Evolutionary conservation across 2,888 invertebrate genomes (phyloP).

Genomic region (Tachina fera): DNA sequence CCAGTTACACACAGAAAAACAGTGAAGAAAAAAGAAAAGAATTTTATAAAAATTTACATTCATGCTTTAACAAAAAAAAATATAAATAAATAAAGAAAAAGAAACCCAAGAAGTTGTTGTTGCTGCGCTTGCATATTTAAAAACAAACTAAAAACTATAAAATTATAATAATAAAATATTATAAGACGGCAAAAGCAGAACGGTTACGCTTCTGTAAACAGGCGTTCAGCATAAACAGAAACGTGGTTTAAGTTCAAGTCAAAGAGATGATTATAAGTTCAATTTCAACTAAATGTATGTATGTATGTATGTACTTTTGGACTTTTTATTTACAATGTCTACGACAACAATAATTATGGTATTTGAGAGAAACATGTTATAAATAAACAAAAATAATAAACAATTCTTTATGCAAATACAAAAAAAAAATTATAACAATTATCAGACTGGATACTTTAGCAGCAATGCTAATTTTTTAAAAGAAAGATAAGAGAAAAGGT

Average conservation of each 20-base stretch:
- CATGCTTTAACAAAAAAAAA: slow-evolving; percentile 10
- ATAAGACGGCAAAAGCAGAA: slow-evolving; percentile 63
- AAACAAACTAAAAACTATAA: not conserved
- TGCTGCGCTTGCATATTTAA: not conserved
- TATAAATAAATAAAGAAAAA: slow-evolving; percentile 20
- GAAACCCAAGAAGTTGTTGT: slow-evolving; percentile 46
- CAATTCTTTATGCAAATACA: no score
- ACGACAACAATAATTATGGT: not conserved
- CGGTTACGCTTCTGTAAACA: slow-evolving; percentile 67
- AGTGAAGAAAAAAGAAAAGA: slow-evolving; percentile 7
- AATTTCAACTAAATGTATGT: slow-evolving; percentile 27
- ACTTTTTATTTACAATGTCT: not conserved
- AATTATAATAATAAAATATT: slow-evolving; percentile 53
- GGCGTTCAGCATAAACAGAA: slow-evolving; percentile 31
- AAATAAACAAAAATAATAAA: no score
- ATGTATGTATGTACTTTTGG: not conserved
- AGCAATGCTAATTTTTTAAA: no score
- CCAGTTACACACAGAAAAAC: slow-evolving; percentile 52
- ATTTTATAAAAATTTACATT: slow-evolving; percentile 2
- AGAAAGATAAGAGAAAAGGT: no score
- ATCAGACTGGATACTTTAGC: no score
- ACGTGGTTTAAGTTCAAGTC: not conserved
- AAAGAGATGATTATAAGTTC: slow-evolving; percentile 12
- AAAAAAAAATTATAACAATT: no score
- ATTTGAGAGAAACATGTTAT: not conserved